Base-by-base conservation (phyloP, 2,113 vertebrate species). In the Nipponia nippon region DNA sequence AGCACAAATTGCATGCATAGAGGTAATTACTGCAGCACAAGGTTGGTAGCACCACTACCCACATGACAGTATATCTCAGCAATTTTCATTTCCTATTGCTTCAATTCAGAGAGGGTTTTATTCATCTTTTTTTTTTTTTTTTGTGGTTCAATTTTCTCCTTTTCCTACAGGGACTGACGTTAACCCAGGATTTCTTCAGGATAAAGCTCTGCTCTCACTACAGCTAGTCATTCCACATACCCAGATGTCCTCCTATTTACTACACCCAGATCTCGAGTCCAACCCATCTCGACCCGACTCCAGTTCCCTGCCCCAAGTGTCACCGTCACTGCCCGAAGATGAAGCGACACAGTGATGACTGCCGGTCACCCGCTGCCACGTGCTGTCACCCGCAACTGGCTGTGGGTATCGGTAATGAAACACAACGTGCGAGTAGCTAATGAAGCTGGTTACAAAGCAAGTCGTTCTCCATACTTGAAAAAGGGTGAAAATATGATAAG, bases 11-110 rank as follows among this genome's bases (percentile, higher is more conserved):
- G 96, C 95, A 94, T 94, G 93, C 96, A 90, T 6, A 96, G 96
- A 96, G 96, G 96, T 96, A 96, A 96, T 97, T 97, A 96, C 96
- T 96, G 95, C 96, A 94, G 95, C 92, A 93, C 96, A 94, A 83
- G 96, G 96, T 96, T 96, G 92, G 95, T 95, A 96, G 96, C 93
- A 93, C 96, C 92, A 77, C 93, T 97, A 95, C 90, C 95, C 96
- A 96, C 96, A 95, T 85, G 92, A 95, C 95, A 96, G 95, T 53
- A 1, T 87, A 83, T 94, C 94, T 96, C 96, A 97, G 91, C 94
- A 97, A 94, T 95, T 97, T 97, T 95, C 96, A 96, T 96, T 96
- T 96, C 96, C 93, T 95, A 95, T 76, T 62, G 66, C 95, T 95
- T 91, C 95, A n/a, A 53, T 93, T 93, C 75, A 94, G 75, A 93